These are phyloP conservation scores for Chrysogorgia sp. DNA, from an alignment of 92 coral and sea anemone genomes.

Conservation along the genomic window DNA sequence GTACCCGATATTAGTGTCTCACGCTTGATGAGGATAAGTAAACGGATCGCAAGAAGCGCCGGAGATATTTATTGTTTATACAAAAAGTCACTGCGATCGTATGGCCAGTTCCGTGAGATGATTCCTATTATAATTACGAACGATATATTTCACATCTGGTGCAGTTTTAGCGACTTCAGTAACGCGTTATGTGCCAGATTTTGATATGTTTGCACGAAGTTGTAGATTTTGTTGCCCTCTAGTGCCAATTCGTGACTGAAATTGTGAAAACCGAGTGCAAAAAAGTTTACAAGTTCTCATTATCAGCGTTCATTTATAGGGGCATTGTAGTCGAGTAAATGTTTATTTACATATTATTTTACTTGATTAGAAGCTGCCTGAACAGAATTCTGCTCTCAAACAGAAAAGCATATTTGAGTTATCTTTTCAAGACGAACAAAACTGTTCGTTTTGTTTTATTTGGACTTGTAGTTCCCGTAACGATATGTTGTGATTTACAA, in stretches of 20 bases:
- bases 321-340: constrained; percentile 50
- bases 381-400: not conserved
- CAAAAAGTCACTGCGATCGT: not conserved
- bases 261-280: not conserved
- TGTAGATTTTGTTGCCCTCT: constrained; percentile 18
- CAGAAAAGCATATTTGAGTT: not conserved
- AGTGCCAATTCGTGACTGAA: not conserved
- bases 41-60: not conserved
- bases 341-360: constrained; percentile 48
- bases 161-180: not conserved
- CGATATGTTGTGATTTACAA: constrained; percentile 8
- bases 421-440: constrained; percentile 5
- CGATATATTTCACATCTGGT: constrained; percentile 18
- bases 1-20: too few relatives aligned
- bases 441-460: constrained; percentile 7
- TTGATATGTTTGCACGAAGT: constrained; percentile 17
- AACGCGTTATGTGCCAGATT: not conserved
- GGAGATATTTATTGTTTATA: constrained; percentile 3
- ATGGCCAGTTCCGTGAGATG: not conserved
- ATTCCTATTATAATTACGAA: too few relatives aligned
- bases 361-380: constrained; percentile 40
- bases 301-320: constrained; percentile 21
- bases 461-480: not conserved
- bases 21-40: too few relatives aligned
- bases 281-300: constrained; percentile 17